Conservation (phyloP, 1,140 invertebrate species). For the Cyclargus thomasi region DNA sequence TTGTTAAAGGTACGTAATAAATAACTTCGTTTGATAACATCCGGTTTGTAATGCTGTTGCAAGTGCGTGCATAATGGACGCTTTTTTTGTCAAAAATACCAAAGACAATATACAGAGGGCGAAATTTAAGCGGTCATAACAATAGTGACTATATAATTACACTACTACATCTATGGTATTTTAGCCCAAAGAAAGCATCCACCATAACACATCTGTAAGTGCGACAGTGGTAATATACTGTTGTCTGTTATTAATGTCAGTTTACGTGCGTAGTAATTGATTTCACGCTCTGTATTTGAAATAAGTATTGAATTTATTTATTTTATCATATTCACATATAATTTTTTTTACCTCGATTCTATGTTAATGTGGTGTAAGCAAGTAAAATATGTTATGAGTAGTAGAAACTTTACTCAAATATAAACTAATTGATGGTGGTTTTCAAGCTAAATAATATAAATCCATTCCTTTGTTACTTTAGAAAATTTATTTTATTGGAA, state of each 20-base stretch:
- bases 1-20: too few species aligned
- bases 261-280: too few species aligned
- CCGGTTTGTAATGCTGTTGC: too few species aligned
- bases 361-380: slow-evolving; percentile 22
- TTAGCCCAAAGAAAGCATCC: too few species aligned
- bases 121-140: too few species aligned
- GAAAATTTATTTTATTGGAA: slow-evolving; percentile 11
- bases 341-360: background rate
- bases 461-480: slow-evolving; percentile 66
- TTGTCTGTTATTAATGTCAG: too few species aligned
- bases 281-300: background rate
- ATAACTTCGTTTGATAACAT: too few species aligned
- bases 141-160: too few species aligned
- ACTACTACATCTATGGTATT: too few species aligned
- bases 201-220: background rate
- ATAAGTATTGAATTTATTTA: background rate
- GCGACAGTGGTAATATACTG: background rate
- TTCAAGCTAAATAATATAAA: slow-evolving; percentile 47
- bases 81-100: too few species aligned
- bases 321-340: background rate
- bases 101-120: too few species aligned
- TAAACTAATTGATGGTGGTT: slow-evolving; percentile 32
- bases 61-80: too few species aligned
- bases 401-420: slow-evolving; percentile 24
- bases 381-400: slow-evolving; percentile 21